These are phyloP conservation scores for Hippasteria phrygiana DNA, from an alignment of 53 echinoderm and acorn worm species.

Conservation along the genomic window DNA sequence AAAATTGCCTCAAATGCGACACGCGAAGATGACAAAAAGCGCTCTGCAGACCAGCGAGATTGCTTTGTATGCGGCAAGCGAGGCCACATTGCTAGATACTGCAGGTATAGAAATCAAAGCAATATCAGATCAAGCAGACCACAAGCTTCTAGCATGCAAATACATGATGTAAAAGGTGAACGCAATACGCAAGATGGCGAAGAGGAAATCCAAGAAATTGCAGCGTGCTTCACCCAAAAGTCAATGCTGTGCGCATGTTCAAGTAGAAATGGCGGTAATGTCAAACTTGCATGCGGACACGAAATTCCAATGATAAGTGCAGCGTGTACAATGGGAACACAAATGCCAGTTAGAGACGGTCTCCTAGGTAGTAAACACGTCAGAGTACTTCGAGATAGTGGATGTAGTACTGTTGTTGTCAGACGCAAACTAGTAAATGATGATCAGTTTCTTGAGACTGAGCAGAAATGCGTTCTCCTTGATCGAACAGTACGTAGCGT, in stretches of 20 bases:
- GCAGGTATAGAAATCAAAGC: constrained; percentile 24
- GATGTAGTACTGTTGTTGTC: constrained; percentile 49
- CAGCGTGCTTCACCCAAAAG: neutral
- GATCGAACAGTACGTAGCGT: constrained; percentile 50
- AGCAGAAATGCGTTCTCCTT: constrained; percentile 40
- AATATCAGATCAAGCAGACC: neutral
- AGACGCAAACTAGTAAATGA: neutral
- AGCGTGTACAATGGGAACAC: constrained; percentile 11
- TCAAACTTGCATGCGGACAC: constrained; percentile 41
- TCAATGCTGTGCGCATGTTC: constrained; percentile 4
- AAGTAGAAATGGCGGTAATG: neutral
- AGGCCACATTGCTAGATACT: constrained; percentile 55
- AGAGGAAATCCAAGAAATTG: neutral
- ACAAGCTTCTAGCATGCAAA: neutral
- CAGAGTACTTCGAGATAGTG: constrained; percentile 38
- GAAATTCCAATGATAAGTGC: constrained; percentile 36
- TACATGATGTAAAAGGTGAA: neutral
- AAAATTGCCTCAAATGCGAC: neutral
- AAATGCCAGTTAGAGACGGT: constrained; percentile 27
- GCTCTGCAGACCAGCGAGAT: neutral
- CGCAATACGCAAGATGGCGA: neutral
- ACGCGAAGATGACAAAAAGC: neutral
- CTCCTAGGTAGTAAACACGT: neutral
- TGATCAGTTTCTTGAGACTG: constrained; percentile 15
- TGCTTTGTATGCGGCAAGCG: constrained; percentile 34